A percentile compares a stretch with the other conserved stretches of the same genome.
These are phyloP conservation scores for Calephelis virginiensis DNA, from an alignment of 1,140 invertebrate genomes.

Conservation along the genomic window DNA sequence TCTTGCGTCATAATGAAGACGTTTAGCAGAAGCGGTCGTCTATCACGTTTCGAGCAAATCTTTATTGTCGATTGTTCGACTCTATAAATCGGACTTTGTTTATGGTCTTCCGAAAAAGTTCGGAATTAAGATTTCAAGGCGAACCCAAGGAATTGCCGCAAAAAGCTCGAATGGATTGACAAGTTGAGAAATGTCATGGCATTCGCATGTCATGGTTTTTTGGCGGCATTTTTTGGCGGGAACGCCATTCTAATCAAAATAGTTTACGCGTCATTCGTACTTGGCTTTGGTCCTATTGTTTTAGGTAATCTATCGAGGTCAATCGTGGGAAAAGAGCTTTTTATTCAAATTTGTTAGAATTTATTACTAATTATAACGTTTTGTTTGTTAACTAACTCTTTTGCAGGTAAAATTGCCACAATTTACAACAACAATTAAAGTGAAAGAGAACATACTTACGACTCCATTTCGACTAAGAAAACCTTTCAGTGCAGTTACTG, in stretches of 20 bases:
- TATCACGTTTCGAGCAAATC: conserved; percentile 40
- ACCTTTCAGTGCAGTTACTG: too few species aligned
- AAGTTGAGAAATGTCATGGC: conserved; percentile 63
- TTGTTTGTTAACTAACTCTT: too few species aligned
- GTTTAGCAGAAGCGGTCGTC: conserved; percentile 37
- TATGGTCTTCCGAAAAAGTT: conserved; percentile 49
- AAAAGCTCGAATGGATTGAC: conserved; percentile 59
- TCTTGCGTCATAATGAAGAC: conserved; percentile 55
- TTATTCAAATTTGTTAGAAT: conserved; percentile 22
- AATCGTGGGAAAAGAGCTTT: conserved; percentile 55
- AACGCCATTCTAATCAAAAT: conserved; percentile 76
- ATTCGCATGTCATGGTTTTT: conserved; percentile 33
- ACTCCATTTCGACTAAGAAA: too few species aligned
- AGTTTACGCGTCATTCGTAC: conserved; percentile 64
- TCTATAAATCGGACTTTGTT: conserved; percentile 60
- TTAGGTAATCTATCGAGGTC: conserved; percentile 31
- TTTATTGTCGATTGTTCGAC: conserved; percentile 46
- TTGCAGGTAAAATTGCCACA: neutral
- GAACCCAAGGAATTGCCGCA: conserved; percentile 53
- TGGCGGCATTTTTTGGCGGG: conserved; percentile 45
- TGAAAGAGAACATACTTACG: too few species aligned
- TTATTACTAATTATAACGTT: too few species aligned
- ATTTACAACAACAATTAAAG: too few species aligned
- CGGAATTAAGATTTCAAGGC: conserved; percentile 73
- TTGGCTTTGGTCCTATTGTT: conserved; percentile 37